Base-by-base conservation (phyloP, 2,113 vertebrate genomes). In the Panthera leo region DNA sequence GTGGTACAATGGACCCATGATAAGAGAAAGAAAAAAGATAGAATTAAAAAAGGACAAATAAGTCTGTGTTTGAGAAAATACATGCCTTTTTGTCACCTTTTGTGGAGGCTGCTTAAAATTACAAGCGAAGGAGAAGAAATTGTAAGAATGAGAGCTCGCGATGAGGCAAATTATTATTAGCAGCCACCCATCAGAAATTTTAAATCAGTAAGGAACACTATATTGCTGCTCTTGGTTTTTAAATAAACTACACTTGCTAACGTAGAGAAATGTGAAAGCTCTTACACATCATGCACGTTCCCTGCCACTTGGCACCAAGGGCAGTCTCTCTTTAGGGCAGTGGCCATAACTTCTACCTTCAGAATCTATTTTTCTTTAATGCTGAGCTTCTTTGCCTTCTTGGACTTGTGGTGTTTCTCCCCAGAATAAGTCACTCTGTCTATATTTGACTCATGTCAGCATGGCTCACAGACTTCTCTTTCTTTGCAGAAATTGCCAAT, bases 141-240 rank as follows among this genome's bases (percentile, higher is more conserved):
- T 73, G 2, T 73, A 85, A 58, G 71, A 92, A 83, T 70, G 13
- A 45, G 27, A 83, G 5, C 10, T 39, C 45, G 78, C 5, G 2
- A 86, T 80, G 79, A 68, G 25, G 39, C n/a, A 89, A 89, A 91
- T 31, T 90, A 78, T 70, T 53, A 73, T 79, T 71, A 45, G 7
- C 25, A 67, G 68, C 15, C 65, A 14, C 8, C n/a, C 70, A n/a
- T 65, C 73, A 58, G 45, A 92, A 85, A 87, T 27, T 86, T 89
- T 48, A 75, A 80, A 48, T 91, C 36, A 85, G 39, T 45, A 31
- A 86, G 68, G 4, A 45, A 51, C 36, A 86, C 0, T 2, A 67
- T 55, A 51, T 55, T 86, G 7, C 29, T 45, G 2, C 21, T 71
- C 14, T 79, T 23, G 14, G 5, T 65, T 93, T 91, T 79, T 27